These are phyloP conservation scores for Thryonomys swinderianus DNA, from an alignment of 2,113 vertebrate genomes.

Conservation along the genomic window DNA sequence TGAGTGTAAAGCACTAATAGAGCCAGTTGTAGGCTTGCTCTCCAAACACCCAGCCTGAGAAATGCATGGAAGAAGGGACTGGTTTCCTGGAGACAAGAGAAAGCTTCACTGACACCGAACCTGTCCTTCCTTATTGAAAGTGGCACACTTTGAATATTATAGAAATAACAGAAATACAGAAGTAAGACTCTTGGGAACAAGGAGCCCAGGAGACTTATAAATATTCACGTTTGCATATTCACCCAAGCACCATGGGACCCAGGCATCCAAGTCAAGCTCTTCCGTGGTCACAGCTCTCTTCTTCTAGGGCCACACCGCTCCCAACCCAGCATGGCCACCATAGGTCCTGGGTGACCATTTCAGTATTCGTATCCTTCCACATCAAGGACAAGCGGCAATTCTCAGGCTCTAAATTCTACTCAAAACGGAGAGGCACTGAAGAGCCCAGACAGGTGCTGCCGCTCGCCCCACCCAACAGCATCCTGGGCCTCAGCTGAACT, in stretches of 20 bases:
- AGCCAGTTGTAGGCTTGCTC: conserved; percentile 8
- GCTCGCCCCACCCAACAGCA: neutral
- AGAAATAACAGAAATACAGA: neutral
- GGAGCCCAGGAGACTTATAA: neutral
- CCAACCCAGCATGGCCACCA: neutral
- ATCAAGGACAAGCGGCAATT: neutral
- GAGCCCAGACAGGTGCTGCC: neutral
- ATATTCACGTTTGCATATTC: rapidly evolving
- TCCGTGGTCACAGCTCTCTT: neutral
- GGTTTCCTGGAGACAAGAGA: neutral
- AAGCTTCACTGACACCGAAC: rapidly evolving
- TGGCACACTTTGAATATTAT: neutral
- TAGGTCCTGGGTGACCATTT: neutral
- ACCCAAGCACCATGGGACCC: neutral
- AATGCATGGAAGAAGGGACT: too few relatives aligned
- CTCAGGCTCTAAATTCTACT: neutral
- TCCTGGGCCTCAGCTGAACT: neutral
- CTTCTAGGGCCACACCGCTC: neutral
- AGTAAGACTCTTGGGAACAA: neutral
- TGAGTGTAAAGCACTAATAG: conserved; percentile 55
- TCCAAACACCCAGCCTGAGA: neutral
- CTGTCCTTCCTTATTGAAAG: neutral
- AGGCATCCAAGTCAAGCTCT: neutral
- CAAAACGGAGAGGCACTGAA: neutral
- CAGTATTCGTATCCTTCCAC: rapidly evolving